These are phyloP conservation scores for Ectropis crepuscularia DNA, from an alignment of 2,888 invertebrate species.

Conservation along the genomic window DNA sequence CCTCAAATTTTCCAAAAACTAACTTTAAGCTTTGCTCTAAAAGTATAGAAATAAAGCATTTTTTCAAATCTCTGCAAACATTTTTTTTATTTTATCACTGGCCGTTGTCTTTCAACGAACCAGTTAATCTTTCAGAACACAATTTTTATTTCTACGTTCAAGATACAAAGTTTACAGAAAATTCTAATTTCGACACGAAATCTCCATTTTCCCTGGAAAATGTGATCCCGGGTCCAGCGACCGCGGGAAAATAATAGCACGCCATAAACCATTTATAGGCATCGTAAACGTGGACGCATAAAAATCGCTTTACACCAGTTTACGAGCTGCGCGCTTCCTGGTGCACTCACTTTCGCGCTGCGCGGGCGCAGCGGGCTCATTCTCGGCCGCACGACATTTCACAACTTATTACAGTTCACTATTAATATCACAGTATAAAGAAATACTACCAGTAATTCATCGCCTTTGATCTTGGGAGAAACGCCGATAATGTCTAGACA, in stretches of 20 bases:
- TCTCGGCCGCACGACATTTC: conserved; percentile 6
- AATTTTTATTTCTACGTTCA: too few species aligned
- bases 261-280: conserved; percentile 66
- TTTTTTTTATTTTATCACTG: too few species aligned
- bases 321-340: conserved; percentile 74
- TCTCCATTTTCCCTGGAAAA: conserved; percentile 35
- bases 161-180: neutral
- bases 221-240: conserved; percentile 47
- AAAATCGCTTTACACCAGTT: conserved; percentile 69
- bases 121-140: too few species aligned
- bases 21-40: too few species aligned
- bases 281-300: conserved; percentile 71
- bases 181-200: neutral
- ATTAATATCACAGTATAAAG: too few species aligned
- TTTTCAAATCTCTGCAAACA: too few species aligned
- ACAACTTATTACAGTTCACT: neutral
- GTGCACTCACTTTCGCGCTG: conserved; percentile 70
- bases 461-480: too few species aligned
- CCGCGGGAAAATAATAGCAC: conserved; percentile 54
- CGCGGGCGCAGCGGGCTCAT: conserved; percentile 4
- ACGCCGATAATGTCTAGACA: too few species aligned
- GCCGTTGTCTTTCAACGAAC: too few species aligned
- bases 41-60: too few species aligned
- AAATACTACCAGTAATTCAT: too few species aligned
- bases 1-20: too few species aligned